Evolutionary conservation across 2,113 vertebrate species (phyloP), one percentile per base, ranked within the genome.

Genomic region (Choloepus hoffmanni): DNA sequence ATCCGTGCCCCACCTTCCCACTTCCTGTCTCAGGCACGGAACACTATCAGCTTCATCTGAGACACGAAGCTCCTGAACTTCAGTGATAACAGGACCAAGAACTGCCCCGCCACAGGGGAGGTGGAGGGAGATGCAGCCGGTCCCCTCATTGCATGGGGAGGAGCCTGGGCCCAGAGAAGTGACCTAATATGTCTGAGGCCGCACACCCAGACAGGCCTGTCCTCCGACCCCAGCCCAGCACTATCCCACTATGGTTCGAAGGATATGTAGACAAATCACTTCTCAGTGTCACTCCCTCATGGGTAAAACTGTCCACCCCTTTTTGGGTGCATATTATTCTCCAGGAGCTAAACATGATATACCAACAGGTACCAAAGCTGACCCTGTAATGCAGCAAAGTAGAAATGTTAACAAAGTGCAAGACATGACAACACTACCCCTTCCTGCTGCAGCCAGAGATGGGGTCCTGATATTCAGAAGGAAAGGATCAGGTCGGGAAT

Each of bases 81-180:
- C 50, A 48, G 7, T 4, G 19, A 53, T 30, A 3, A 3, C 30
- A 16, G 26, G 50, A 72, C 55, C 53, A 4, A 50, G 3, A 15
- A 43, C 4, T 0, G 0, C 12, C 23, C 58, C 23, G 6, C 24
- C 21, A 10, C 68, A 23, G 11, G 11, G 30, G 5, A 55, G 45
- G 18, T 0, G 40, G 26, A 53, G 14, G 12, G 62, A 26, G 16
- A 12, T 58, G 48, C 24, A 43, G 19, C 24, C 7, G 12, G 5
- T 72, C 13, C 40, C 33, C 43, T 10, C 19, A 67, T 28, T 43
- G 33, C 24, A 24, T 53, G 60, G 14, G 85, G 62, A 65, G 18
- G 50, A 92, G 30, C 7, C 3, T 1, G 18, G 68, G 65, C 5
- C 45, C 73, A 82, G 24, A 87, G 60, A 8, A 33, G 26, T 12